Percentiles rank a stretch among this genome's conserved stretches.
These are phyloP conservation scores for Hoplias malabaricus DNA, from an alignment of 2,113 vertebrate species.

Conservation along the genomic window DNA sequence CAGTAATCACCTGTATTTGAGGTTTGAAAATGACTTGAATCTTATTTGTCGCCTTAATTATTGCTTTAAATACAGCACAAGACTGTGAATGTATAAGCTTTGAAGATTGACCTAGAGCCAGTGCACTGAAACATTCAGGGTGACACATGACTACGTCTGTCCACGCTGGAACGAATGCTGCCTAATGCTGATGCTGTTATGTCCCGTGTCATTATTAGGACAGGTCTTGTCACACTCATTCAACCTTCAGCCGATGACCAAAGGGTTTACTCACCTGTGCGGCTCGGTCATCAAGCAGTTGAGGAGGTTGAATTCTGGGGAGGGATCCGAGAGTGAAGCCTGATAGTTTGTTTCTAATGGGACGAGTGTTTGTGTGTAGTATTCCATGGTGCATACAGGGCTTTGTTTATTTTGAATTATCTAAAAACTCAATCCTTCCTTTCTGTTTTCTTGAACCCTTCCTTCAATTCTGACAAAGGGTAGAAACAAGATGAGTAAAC, in stretches of 20 bases:
- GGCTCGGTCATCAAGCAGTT: not conserved
- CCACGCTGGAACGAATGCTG: slow-evolving; percentile 3
- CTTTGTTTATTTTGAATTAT: not conserved
- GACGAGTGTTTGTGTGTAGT: not conserved
- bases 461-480: no score
- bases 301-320: not conserved
- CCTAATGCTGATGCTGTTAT: slow-evolving; percentile 12
- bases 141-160: not conserved
- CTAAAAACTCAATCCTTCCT: no score
- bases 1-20: no score
- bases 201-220: slow-evolving; percentile 16
- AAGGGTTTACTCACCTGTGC: slow-evolving; percentile 2
- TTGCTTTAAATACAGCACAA: not conserved
- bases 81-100: not conserved
- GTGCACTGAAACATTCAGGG: not conserved
- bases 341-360: not conserved
- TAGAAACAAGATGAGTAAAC: no score
- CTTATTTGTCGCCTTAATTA: not conserved
- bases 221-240: slow-evolving; percentile 6
- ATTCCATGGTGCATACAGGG: not conserved
- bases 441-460: no score
- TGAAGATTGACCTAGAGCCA: not conserved
- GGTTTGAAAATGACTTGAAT: no score
- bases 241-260: slow-evolving; percentile 14
- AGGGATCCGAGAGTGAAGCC: not conserved